Percentiles rank a stretch among this genome's conserved stretches.
Evolutionary conservation across 2,797 vertebrate genomes (phyloP).

Genomic region (Artibeus jamaicensis): DNA sequence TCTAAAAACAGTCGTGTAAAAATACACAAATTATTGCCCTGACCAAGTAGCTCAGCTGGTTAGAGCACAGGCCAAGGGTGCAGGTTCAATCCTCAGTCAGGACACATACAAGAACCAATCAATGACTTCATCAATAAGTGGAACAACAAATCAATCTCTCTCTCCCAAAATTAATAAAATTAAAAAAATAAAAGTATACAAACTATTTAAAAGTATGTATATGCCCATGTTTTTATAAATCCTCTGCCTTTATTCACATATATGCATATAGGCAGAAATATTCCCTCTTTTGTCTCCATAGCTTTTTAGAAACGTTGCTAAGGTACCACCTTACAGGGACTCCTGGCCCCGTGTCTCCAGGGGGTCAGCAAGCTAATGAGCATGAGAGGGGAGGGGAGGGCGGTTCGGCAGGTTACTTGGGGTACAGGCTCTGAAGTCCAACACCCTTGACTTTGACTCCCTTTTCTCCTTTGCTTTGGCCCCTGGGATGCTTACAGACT

Average conservation of each 20-base stretch:
- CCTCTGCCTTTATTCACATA: not conserved
- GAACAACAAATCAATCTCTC: not conserved
- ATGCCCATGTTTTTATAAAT: not conserved
- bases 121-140: not conserved
- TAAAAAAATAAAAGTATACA: not conserved
- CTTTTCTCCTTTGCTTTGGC: too few relatives aligned
- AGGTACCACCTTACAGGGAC: not conserved
- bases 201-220: not conserved
- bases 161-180: too few relatives aligned
- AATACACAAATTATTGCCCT: not conserved
- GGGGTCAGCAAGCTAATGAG: not conserved
- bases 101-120: not conserved
- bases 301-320: not conserved
- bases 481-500: too few relatives aligned
- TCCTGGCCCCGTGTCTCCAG: not conserved
- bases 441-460: not conserved
- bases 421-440: not conserved
- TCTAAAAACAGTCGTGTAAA: too few relatives aligned
- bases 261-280: not conserved
- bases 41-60: not conserved
- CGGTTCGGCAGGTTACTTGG: fast-evolving
- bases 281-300: not conserved
- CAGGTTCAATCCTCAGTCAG: not conserved
- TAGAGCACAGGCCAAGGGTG: not conserved
- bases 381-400: too few relatives aligned